A percentile compares a stretch with the other conserved stretches of the same genome.
Evolutionary conservation across 2,797 vertebrate species (phyloP).

Genomic region (Poeciliopsis infans): DNA sequence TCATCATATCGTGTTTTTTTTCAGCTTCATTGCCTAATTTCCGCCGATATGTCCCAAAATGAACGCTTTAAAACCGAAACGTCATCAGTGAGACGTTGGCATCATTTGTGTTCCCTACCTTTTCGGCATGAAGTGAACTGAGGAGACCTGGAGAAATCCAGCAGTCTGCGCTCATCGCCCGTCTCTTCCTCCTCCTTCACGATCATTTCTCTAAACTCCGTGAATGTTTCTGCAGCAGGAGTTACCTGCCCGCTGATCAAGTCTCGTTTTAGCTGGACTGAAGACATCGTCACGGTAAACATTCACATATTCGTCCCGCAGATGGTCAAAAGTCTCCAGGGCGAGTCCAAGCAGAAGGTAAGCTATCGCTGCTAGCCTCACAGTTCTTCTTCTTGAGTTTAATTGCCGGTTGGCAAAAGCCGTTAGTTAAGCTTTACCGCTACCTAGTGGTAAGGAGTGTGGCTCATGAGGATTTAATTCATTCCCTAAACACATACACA

Average conservation of each 20-base stretch:
- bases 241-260: not conserved
- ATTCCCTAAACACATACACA: too few relatives aligned
- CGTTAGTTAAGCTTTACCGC: not conserved
- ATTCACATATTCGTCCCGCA: not conserved
- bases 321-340: not conserved
- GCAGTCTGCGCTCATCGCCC: not conserved
- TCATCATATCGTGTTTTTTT: not conserved
- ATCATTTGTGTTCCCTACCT: not conserved
- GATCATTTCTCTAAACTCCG: not conserved
- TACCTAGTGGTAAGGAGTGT: not conserved
- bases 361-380: not conserved
- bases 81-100: not conserved
- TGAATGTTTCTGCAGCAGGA: not conserved
- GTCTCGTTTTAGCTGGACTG: not conserved
- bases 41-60: not conserved
- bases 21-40: not conserved
- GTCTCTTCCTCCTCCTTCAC: not conserved
- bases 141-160: not conserved
- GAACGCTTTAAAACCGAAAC: not conserved
- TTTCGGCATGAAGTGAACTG: not conserved
- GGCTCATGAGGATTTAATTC: too few relatives aligned
- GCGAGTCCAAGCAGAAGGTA: not conserved
- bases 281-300: not conserved
- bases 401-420: not conserved
- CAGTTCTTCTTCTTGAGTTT: not conserved